Percentiles rank a stretch among this genome's conserved stretches.
Evolutionary conservation across 2,113 vertebrate genomes (phyloP).

Genomic region (Corvus cornix): DNA sequence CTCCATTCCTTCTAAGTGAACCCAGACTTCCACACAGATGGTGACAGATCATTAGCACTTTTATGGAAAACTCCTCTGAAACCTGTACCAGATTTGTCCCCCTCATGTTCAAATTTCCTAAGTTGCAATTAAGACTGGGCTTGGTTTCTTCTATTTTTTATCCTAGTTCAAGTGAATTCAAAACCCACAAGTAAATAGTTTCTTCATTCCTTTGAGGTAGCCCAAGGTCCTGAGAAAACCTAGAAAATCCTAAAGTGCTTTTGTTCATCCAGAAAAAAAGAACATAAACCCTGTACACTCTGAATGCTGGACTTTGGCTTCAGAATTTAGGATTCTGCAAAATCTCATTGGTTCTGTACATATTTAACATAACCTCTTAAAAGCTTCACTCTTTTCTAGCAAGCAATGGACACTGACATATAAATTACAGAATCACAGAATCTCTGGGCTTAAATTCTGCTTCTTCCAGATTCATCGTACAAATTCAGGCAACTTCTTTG

Average conservation of each 20-base stretch:
- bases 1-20: neutral
- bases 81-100: neutral
- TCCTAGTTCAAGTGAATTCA: neutral
- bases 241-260: neutral
- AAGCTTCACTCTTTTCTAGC: neutral
- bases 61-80: neutral
- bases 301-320: neutral
- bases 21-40: neutral
- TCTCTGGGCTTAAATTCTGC: neutral
- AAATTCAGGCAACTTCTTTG: neutral
- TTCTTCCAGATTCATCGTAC: neutral
- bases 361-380: neutral
- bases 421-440: neutral
- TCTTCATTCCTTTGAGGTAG: neutral
- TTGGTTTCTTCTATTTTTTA: neutral
- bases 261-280: neutral
- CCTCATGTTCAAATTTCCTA: neutral
- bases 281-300: neutral
- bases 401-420: neutral
- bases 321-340: neutral
- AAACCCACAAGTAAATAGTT: neutral
- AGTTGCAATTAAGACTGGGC: neutral
- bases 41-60: neutral
- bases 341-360: neutral
- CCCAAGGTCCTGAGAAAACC: neutral